These are phyloP conservation scores for Crossaster papposus DNA, from an alignment of 53 echinoderm and acorn worm species.

Conservation along the genomic window DNA sequence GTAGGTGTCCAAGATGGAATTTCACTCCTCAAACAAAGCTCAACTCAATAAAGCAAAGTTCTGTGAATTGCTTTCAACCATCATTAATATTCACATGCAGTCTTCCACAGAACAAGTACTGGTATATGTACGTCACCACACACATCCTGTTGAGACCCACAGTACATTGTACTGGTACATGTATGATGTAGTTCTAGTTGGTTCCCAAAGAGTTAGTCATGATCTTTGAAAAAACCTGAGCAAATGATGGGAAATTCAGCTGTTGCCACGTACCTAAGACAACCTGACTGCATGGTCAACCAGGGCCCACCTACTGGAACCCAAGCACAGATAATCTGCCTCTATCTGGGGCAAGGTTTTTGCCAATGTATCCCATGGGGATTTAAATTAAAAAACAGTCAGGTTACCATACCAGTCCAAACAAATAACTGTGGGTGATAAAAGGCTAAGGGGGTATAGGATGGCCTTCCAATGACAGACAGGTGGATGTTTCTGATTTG, in stretches of 20 bases:
- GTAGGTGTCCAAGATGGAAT: not conserved
- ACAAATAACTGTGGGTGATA: not conserved
- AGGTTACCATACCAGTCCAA: not conserved
- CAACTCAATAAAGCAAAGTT: not conserved
- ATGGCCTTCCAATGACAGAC: not conserved
- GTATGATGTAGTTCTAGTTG: too few species aligned
- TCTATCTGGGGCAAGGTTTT: conserved; percentile 27
- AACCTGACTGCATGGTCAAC: conserved; percentile 33
- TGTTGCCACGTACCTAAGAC: not conserved
- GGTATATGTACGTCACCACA: not conserved
- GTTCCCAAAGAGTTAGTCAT: not conserved
- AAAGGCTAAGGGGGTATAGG: not conserved
- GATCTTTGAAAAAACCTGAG: not conserved
- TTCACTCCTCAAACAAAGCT: not conserved
- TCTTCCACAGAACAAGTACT: too few species aligned
- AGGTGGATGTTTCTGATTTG: not conserved
- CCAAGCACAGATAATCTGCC: conserved; percentile 20
- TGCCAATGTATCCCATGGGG: conserved; percentile 33
- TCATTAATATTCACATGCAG: too few species aligned
- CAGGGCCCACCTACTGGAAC: not conserved
- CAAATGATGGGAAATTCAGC: conserved; percentile 20
- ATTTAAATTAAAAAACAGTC: conserved; percentile 20
- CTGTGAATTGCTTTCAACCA: too few species aligned
- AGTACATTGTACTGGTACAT: not conserved
- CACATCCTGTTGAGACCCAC: not conserved